phyloP scores from a whole-genome alignment of 2,113 vertebrate species.

The Malurus cyaneus region DNA sequence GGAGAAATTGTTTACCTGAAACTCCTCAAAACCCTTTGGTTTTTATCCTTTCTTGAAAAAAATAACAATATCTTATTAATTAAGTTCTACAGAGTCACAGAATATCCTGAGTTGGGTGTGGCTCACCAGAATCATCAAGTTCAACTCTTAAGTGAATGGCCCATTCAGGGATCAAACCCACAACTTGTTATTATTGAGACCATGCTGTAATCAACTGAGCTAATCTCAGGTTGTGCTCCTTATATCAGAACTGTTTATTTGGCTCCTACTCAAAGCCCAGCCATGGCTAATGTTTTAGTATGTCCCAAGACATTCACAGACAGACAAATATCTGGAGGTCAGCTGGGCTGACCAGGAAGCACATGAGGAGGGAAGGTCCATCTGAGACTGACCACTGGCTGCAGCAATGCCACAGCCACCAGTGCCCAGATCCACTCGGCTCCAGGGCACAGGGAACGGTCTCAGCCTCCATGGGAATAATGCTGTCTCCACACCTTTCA shows the following conservation, averaged over 20 bases:
- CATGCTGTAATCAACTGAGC: background rate
- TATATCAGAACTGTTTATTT: background rate
- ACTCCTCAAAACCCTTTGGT: background rate
- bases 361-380: background rate
- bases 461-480: background rate
- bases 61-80: background rate
- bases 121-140: background rate
- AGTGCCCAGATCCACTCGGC: fast-evolving
- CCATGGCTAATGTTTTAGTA: background rate
- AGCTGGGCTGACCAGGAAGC: background rate
- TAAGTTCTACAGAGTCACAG: background rate
- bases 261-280: background rate
- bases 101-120: background rate
- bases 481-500: background rate
- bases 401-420: background rate
- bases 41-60: background rate
- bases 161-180: background rate
- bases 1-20: background rate
- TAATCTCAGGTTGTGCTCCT: background rate
- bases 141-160: background rate
- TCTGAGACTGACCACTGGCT: background rate
- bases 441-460: background rate
- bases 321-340: background rate
- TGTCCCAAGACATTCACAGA: background rate
- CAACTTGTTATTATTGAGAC: background rate